Conservation (phyloP, 1,140 invertebrate species). For the Trinorchestia longiramus region DNA sequence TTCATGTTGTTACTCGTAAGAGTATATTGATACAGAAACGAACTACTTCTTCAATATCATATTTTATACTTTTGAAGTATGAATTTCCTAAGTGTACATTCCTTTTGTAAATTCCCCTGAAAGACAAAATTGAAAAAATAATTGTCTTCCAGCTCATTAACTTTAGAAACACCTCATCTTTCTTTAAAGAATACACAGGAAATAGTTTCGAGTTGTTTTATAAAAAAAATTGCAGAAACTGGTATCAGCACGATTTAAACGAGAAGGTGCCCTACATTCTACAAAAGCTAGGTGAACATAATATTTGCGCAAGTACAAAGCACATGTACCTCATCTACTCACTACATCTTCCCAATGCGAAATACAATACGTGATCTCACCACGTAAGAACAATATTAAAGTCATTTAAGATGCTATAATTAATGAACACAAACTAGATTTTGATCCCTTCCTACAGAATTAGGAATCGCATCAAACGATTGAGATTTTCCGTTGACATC, state of each 20-base stretch:
- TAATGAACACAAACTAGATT: neutral
- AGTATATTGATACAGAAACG: neutral
- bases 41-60: neutral
- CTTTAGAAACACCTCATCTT: neutral
- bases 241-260: neutral
- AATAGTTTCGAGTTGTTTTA: neutral
- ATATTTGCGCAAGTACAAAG: neutral
- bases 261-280: neutral
- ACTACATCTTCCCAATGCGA: neutral
- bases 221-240: neutral
- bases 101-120: neutral
- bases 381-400: neutral
- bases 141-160: neutral
- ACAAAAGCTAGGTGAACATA: neutral
- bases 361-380: neutral
- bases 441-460: neutral
- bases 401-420: neutral
- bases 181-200: neutral
- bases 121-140: neutral
- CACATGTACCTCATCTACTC: neutral
- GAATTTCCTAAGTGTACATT: neutral
- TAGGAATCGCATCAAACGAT: neutral
- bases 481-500: neutral
- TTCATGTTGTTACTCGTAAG: neutral
- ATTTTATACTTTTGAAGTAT: neutral